These are phyloP conservation scores for Odontomyia ornata DNA, from an alignment of 2,888 invertebrate genomes.

Conservation along the genomic window DNA sequence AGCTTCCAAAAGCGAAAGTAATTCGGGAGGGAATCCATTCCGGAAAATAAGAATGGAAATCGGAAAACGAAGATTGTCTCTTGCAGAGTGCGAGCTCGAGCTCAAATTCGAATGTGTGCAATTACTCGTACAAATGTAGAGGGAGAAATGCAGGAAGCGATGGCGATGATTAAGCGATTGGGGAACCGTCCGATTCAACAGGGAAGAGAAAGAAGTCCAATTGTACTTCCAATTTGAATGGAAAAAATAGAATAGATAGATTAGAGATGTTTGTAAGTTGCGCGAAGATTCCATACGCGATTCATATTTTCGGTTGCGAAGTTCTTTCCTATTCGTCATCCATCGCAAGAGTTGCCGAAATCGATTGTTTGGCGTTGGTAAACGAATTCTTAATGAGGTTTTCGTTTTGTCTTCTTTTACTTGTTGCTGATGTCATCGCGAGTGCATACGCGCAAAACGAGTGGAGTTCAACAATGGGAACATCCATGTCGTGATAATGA, in stretches of 20 bases:
- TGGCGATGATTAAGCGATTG: background rate
- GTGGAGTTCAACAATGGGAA: too few species aligned
- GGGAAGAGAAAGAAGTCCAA: background rate
- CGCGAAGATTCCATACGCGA: background rate
- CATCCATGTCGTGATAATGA: too few species aligned
- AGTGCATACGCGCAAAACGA: too few species aligned
- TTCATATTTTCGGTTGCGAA: background rate
- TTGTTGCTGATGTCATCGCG: too few species aligned
- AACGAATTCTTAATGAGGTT: background rate
- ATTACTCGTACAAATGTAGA: background rate
- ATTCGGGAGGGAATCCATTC: too few species aligned
- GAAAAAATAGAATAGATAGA: background rate
- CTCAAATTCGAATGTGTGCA: too few species aligned
- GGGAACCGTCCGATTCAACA: background rate
- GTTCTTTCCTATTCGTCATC: background rate
- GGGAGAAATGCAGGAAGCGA: background rate
- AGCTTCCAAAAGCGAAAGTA: background rate
- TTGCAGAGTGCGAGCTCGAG: too few species aligned
- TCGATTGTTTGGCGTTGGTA: background rate
- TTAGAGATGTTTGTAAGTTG: background rate
- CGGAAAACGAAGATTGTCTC: too few species aligned
- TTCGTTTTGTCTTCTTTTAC: too few species aligned
- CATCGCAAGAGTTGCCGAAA: background rate
- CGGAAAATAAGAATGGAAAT: too few species aligned
- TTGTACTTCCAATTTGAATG: background rate